Percentiles rank a stretch among this genome's conserved stretches.
phyloP scores from a whole-genome alignment of 1,140 invertebrate genomes.

The Aphelenchoides fujianensis region DNA sequence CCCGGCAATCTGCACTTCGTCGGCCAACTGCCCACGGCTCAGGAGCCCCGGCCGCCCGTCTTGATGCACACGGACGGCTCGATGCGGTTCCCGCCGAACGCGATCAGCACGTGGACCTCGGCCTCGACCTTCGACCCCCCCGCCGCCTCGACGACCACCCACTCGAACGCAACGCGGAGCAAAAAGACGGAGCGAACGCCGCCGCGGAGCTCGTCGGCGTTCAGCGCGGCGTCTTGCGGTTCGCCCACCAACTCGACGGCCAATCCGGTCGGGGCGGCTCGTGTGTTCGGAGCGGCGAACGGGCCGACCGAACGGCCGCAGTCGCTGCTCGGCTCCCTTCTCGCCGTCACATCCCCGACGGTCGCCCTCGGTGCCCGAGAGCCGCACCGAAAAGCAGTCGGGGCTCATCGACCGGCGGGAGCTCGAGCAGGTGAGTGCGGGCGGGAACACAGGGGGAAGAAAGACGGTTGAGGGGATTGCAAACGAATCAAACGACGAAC shows the following conservation, averaged over 20 bases:
- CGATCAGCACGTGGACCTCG: neutral
- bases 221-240: constrained; percentile 14
- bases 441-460: too few relatives aligned
- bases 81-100: neutral
- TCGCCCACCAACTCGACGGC: constrained; percentile 6
- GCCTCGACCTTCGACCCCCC: neutral
- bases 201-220: constrained; percentile 1
- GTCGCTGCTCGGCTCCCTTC: constrained; percentile 41
- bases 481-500: constrained; percentile 15
- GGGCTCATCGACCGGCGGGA: constrained; percentile 30
- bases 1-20: constrained; percentile 27
- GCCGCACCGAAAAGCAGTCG: constrained; percentile 52
- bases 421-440: neutral
- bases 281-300: neutral
- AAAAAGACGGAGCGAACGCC: neutral
- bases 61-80: constrained; percentile 21
- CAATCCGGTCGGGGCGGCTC: neutral
- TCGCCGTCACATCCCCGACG: constrained; percentile 32
- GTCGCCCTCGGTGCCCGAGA: constrained; percentile 55
- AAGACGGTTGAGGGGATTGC: too few relatives aligned
- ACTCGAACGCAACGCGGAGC: neutral
- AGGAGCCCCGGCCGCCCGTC: constrained; percentile 25
- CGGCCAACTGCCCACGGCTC: constrained; percentile 22
- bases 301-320: constrained; percentile 18
- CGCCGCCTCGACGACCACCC: neutral